A percentile compares a stretch with the other conserved stretches of the same genome.
Evolutionary conservation across 2,888 invertebrate genomes (phyloP).

Genomic region (Dugesia japonica): DNA sequence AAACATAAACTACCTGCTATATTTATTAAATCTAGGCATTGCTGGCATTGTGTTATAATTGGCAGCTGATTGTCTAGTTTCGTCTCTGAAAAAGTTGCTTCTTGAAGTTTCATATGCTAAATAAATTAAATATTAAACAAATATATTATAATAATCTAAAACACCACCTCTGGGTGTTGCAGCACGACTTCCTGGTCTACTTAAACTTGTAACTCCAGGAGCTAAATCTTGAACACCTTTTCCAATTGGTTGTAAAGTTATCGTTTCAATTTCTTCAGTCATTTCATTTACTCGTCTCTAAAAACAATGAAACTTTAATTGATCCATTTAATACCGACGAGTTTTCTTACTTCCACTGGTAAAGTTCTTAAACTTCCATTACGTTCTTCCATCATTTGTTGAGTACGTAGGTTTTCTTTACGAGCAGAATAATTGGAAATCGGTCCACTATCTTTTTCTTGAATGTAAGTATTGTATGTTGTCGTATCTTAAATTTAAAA

Average conservation of each 20-base stretch:
- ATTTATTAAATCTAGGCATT: neutral
- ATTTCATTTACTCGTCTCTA: constrained; percentile 22
- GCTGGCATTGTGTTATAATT: neutral
- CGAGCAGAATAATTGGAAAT: neutral
- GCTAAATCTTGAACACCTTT: constrained; percentile 43
- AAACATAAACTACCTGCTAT: neutral
- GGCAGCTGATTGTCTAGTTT: neutral
- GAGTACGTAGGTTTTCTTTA: neutral
- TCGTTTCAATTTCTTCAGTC: constrained; percentile 42
- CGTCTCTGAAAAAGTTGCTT: neutral
- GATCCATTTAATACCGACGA: too few species aligned
- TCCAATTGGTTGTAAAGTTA: constrained; percentile 45
- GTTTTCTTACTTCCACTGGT: neutral
- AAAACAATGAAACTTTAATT: neutral
- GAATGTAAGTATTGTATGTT: neutral
- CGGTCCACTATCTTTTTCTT: neutral
- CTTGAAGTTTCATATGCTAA: neutral
- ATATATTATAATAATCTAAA: too few species aligned
- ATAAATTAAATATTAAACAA: neutral
- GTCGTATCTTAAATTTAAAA: neutral
- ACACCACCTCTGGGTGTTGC: constrained; percentile 3
- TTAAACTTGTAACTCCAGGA: neutral
- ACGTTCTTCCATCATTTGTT: neutral
- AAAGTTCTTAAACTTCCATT: constrained; percentile 1
- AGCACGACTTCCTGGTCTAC: constrained; percentile 15